Evolutionary conservation across 2,113 vertebrate genomes (phyloP).

Genomic region (Petromus typicus): DNA sequence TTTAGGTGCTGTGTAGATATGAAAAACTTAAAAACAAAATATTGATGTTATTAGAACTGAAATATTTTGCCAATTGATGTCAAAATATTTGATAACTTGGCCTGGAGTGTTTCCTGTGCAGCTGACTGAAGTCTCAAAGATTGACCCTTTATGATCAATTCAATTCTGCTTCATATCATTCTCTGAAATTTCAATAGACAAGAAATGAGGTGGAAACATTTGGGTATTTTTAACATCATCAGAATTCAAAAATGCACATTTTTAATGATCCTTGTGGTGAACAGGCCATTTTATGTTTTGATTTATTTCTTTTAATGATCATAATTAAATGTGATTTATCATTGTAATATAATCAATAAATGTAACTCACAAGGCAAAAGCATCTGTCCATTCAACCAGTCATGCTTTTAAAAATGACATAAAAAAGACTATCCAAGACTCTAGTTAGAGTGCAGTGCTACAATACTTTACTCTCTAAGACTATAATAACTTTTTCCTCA

Average conservation of each 20-base stretch:
- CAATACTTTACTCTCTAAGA: background rate
- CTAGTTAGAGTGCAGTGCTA: background rate
- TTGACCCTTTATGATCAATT: background rate
- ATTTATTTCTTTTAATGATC: constrained; percentile 85
- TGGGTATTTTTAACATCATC: constrained; percentile 80
- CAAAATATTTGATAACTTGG: background rate
- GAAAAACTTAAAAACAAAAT: constrained; percentile 15
- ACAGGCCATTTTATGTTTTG: constrained; percentile 84
- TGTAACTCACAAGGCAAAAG: constrained; percentile 81
- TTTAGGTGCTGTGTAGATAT: background rate
- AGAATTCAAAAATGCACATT: constrained; percentile 74
- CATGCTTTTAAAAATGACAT: background rate
- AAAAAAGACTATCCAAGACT: background rate
- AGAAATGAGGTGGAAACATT: constrained; percentile 77
- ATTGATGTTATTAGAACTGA: constrained; percentile 18
- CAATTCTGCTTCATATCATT: background rate
- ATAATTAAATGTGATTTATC: constrained; percentile 86
- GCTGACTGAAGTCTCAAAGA: background rate
- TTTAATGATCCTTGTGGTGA: constrained; percentile 82
- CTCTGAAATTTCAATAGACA: constrained; percentile 40
- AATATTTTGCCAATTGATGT: constrained; percentile 32
- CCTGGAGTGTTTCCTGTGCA: background rate
- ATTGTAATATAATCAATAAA: constrained; percentile 85
- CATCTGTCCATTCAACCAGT: constrained; percentile 75
- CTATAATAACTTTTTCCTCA: background rate